Conservation (phyloP, 2,113 vertebrate genomes). For the Thermophis baileyi region DNA sequence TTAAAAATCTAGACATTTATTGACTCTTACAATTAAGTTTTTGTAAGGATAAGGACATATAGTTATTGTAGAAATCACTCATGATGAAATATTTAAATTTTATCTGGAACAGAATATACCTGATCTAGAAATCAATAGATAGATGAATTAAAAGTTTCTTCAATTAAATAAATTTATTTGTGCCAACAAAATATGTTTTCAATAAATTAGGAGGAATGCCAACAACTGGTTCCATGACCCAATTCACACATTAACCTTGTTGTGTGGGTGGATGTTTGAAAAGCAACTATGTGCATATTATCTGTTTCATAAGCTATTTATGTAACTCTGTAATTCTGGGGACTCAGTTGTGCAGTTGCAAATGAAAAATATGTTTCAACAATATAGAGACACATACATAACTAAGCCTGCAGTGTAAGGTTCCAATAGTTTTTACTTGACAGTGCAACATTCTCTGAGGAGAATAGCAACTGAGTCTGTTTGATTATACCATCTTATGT, state of each 20-base stretch:
- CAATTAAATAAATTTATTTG: not conserved
- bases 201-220: not conserved
- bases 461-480: not conserved
- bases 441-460: not conserved
- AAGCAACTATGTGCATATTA: not conserved
- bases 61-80: not conserved
- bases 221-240: not conserved
- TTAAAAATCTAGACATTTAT: not conserved
- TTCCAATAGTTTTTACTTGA: not conserved
- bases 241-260: not conserved
- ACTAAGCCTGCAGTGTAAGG: not conserved
- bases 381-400: not conserved
- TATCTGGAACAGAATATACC: not conserved
- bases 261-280: not conserved
- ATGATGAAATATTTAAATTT: slow-evolving; percentile 1
- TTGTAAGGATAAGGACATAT: not conserved
- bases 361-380: not conserved
- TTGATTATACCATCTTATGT: not conserved
- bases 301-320: not conserved
- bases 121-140: not conserved
- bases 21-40: not conserved
- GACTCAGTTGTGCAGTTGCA: too few species aligned
- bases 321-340: not conserved
- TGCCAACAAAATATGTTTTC: not conserved
- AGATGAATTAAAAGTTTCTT: not conserved